Conservation (phyloP, 2,888 invertebrate species). For the Elmis aenea region DNA sequence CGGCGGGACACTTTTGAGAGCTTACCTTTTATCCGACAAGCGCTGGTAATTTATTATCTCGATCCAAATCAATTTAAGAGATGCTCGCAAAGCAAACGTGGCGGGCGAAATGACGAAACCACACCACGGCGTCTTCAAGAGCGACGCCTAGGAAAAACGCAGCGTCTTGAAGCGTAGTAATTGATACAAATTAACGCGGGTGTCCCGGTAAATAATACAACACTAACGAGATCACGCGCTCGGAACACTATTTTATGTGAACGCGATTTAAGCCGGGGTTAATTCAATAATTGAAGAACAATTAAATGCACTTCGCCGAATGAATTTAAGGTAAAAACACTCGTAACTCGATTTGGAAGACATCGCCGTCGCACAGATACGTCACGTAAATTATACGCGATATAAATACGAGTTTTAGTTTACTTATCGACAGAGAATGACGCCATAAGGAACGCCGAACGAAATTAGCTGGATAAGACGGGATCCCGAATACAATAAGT, state of each 20-base stretch:
- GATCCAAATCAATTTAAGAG: conserved; percentile 22
- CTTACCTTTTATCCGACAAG: conserved; percentile 15
- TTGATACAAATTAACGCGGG: conserved; percentile 44
- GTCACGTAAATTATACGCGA: conserved; percentile 3
- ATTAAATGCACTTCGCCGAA: conserved; percentile 40
- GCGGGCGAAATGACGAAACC: conserved; percentile 22
- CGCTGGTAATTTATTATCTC: conserved; percentile 16
- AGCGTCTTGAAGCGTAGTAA: conserved; percentile 28
- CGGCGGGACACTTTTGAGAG: conserved; percentile 6
- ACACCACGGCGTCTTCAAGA: conserved; percentile 14
- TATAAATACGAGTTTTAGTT: too few relatives aligned
- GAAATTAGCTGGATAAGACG: neutral
- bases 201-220: conserved; percentile 41
- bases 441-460: too few relatives aligned
- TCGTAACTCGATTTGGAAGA: conserved; percentile 23
- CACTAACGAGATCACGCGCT: conserved; percentile 40
- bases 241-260: conserved; percentile 33
- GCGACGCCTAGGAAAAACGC: conserved; percentile 13
- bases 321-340: conserved; percentile 34
- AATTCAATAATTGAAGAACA: conserved; percentile 38
- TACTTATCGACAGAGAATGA: too few relatives aligned
- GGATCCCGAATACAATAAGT: conserved; percentile 37
- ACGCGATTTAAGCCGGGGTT: conserved; percentile 32
- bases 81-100: conserved; percentile 21
- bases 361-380: conserved; percentile 10